A percentile compares a stretch with the other conserved stretches of the same genome.
phyloP scores from a whole-genome alignment of 64 coral and sea anemone species.

The Pocillopora damicornis region DNA sequence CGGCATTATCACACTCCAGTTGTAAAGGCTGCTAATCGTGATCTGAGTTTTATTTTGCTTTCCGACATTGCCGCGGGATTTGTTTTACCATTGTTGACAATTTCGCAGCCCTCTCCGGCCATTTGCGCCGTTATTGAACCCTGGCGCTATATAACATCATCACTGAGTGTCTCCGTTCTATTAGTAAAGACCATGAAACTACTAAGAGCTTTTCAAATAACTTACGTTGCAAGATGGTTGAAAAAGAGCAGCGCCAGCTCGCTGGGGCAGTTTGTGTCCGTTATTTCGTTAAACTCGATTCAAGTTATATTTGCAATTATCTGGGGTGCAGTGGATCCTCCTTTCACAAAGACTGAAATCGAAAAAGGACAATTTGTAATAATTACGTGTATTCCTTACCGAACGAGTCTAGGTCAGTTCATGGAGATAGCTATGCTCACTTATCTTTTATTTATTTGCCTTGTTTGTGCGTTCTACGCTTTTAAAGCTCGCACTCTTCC shows the following conservation, averaged over 20 bases:
- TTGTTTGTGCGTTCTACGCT: constrained; percentile 63
- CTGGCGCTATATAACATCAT: constrained; percentile 36
- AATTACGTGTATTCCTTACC: constrained; percentile 39
- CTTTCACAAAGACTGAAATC: constrained; percentile 30
- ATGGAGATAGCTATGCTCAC: constrained; percentile 44
- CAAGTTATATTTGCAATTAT: constrained; percentile 32
- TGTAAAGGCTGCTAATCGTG: constrained; percentile 56
- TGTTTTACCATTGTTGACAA: constrained; percentile 28
- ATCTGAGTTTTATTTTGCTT: constrained; percentile 22
- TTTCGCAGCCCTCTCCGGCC: constrained; percentile 9
- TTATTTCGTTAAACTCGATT: constrained; percentile 35
- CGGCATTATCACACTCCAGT: constrained; percentile 14
- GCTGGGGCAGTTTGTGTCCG: constrained; percentile 26
- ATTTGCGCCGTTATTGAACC: constrained; percentile 53
- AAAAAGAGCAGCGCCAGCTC: constrained; percentile 32
- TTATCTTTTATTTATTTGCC: constrained; percentile 42
- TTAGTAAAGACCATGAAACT: constrained; percentile 51
- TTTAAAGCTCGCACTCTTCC: constrained; percentile 70
- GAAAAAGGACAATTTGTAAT: constrained; percentile 31
- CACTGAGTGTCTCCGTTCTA: constrained; percentile 44
- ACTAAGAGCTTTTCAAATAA: constrained; percentile 46
- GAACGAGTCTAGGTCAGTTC: constrained; percentile 17
- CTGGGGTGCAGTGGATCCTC: constrained; percentile 47
- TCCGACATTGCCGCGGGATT: constrained; percentile 30
- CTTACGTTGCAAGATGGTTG: constrained; percentile 31